Evolutionary conservation across 1,140 invertebrate species (phyloP).

Genomic region (Acyrthosiphon pisum): DNA sequence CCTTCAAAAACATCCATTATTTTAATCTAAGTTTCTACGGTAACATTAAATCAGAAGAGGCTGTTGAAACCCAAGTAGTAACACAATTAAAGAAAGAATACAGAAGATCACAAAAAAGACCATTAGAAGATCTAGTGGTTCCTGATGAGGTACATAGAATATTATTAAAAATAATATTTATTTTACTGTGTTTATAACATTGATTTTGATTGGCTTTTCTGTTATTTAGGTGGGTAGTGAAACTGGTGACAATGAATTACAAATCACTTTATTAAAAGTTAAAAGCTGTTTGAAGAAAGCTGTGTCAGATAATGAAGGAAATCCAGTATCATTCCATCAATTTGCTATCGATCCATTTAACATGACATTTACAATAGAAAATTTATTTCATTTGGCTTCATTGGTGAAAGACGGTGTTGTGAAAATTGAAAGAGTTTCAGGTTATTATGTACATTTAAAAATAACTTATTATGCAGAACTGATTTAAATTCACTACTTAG

Average conservation of each 20-base stretch:
- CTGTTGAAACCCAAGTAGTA: neutral
- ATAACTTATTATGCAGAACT: neutral
- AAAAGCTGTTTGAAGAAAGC: neutral
- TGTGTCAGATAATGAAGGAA: neutral
- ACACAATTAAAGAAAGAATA: neutral
- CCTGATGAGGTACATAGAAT: slow-evolving; percentile 22
- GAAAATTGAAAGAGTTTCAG: neutral
- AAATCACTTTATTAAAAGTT: slow-evolving; percentile 12
- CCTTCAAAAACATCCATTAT: neutral
- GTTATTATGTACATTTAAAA: neutral
- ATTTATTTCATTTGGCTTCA: slow-evolving; percentile 44
- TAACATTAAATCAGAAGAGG: neutral
- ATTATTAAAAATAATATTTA: neutral
- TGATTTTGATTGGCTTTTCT: neutral
- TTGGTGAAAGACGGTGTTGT: neutral
- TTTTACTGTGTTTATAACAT: neutral
- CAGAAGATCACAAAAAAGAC: slow-evolving; percentile 25
- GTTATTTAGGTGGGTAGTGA: neutral
- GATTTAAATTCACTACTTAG: neutral
- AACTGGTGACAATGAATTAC: neutral
- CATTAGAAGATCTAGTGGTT: neutral
- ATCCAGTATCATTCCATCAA: neutral
- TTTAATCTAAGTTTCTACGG: slow-evolving; percentile 29
- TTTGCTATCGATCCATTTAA: slow-evolving; percentile 48
- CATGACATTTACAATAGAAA: slow-evolving; percentile 17